These are phyloP conservation scores for Griposia aprilina DNA, from an alignment of 2,888 invertebrate genomes.

Conservation along the genomic window DNA sequence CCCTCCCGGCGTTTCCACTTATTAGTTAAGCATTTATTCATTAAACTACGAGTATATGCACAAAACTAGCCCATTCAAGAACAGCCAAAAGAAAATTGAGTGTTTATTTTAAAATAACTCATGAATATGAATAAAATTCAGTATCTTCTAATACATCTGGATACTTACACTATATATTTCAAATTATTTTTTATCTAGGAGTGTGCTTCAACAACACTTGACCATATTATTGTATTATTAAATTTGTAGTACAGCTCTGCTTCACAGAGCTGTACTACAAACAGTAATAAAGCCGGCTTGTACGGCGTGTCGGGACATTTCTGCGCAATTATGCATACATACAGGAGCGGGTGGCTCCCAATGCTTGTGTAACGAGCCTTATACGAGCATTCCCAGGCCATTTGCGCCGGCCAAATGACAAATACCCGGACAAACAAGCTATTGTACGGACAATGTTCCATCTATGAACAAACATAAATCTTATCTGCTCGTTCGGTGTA, in stretches of 20 bases:
- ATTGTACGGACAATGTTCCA: slow-evolving; percentile 65
- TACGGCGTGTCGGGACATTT: slow-evolving; percentile 48
- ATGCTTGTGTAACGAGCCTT: slow-evolving; percentile 53
- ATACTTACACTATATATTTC: background rate
- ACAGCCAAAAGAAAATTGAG: background rate
- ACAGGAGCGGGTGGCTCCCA: slow-evolving; percentile 48
- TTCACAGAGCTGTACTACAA: slow-evolving; percentile 38
- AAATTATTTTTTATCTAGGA: slow-evolving; percentile 26
- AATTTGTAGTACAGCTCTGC: background rate
- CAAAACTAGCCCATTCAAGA: background rate
- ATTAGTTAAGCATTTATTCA: background rate
- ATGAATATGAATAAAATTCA: background rate
- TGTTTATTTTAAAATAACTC: background rate
- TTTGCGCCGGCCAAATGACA: slow-evolving; percentile 69
- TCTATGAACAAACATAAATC: slow-evolving; percentile 73
- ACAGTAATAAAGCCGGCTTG: slow-evolving; percentile 56
- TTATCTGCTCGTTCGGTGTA: slow-evolving; percentile 60
- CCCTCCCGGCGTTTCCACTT: too few relatives aligned
- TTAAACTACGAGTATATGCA: background rate
- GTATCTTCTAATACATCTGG: background rate
- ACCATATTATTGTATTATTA: slow-evolving; percentile 25
- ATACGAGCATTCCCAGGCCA: slow-evolving; percentile 55
- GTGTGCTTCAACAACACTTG: slow-evolving; percentile 26
- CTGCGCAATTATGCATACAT: slow-evolving; percentile 63
- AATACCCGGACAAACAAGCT: slow-evolving; percentile 75